Evolutionary conservation across 2,888 invertebrate species (phyloP), one percentile per base, ranked within the genome.

Genomic region (Eupithecia exiguata): DNA sequence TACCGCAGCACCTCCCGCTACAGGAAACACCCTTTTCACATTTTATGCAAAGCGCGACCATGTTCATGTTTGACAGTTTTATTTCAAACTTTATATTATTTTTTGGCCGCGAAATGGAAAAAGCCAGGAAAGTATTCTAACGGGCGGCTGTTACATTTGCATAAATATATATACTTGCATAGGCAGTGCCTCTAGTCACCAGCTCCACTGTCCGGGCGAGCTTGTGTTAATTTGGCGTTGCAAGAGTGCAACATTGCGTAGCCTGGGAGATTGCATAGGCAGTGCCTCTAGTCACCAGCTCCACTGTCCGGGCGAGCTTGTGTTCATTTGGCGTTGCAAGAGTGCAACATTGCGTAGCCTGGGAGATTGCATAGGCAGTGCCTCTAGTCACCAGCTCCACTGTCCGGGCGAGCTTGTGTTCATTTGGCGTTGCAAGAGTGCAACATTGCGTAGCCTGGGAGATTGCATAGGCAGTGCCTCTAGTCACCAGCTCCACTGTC

Each of bases 51-150:
- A 79, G 61, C 65, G 63, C 67, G 46, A 12, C 30, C 61, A 30
- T n/a, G n/a, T n/a, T n/a, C n/a, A 49, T 70, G 66, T 68, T 66
- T 69, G 74, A 78, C 77, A 74, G 74, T 78, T 79, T 78, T 70
- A 75, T 78, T 77, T 76, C 40, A 73, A 80, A 77, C 70, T 74
- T 71, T 66, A 66, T 63, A 74, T 77, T 78, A 36, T 74, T 79
- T 75, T 70, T 76, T 69, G 75, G 72, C 75, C 58, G 70, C 75
- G 70, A 74, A 74, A 77, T 78, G 78, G 79, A 77, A 79, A 76
- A 77, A 65, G 76, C 77, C 79, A 78, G 68, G 77, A 80, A 74
- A 76, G 76, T 78, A 72, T 76, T 77, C 74, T 75, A 71, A 73
- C 75, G 70, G 69, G 63, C 74, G 72, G 21, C 68, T 71, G 71